Conservation (phyloP, 2,797 vertebrate genomes). For the Cyprinodon diabolis region DNA sequence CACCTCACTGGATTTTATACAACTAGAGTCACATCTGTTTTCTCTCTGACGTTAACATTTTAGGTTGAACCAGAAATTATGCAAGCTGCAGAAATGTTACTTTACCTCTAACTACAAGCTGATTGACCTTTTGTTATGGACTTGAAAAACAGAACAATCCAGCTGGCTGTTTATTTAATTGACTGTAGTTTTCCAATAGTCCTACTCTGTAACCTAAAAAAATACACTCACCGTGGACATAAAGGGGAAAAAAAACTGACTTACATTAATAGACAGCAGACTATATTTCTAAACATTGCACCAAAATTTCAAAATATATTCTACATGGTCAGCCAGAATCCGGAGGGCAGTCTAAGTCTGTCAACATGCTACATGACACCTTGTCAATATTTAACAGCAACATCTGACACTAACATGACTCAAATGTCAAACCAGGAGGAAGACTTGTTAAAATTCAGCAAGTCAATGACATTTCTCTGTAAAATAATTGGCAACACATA, state of each 20-base stretch:
- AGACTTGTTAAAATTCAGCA: constrained; percentile 38
- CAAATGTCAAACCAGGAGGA: constrained; percentile 46
- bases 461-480: constrained; percentile 42
- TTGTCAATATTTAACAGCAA: constrained; percentile 57
- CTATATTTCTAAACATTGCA: constrained; percentile 54
- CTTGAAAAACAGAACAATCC: not conserved
- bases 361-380: constrained; percentile 45
- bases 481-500: constrained; percentile 39
- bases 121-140: constrained; percentile 1
- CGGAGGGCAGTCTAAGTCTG: constrained; percentile 34
- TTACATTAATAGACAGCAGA: constrained; percentile 16
- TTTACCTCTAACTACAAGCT: not conserved
- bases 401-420: constrained; percentile 52
- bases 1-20: not conserved
- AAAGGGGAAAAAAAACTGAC: constrained; percentile 3
- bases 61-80: constrained; percentile 1
- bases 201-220: not conserved
- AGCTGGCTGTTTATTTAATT: not conserved
- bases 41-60: constrained; percentile 2
- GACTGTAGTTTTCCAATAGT: not conserved
- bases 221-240: not conserved
- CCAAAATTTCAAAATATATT: constrained; percentile 53
- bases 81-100: not conserved
- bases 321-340: constrained; percentile 45
- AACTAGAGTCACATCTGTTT: not conserved